Evolutionary conservation across 1,140 invertebrate species (phyloP), one percentile per base, ranked within the genome.

Genomic region (Hetaerina americana): DNA sequence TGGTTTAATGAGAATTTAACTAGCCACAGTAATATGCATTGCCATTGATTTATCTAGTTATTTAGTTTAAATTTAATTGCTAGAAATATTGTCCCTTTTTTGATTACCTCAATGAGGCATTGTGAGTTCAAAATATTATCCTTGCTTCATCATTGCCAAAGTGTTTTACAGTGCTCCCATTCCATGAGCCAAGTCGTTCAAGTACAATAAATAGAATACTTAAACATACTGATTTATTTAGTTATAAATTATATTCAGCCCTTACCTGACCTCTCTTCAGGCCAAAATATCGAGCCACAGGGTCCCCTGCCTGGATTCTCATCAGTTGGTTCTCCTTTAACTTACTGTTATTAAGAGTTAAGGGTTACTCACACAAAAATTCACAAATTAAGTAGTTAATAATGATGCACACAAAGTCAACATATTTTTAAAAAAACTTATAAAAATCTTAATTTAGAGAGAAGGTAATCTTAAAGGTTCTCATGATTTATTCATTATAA

Each of bases 291-390:
- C 98, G 85, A 0, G 97, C 93, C 12, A 99, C 96, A 15, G 98
- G 98, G 85, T 99, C 98, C 70, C 95, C 95, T 25, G 92, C 92
- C 84, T 99, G 98, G 81, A 99, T 99, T 79, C 97, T 89, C 91
- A 99, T 99, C 76, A 99, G 84, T 85, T 99, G 97, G 79, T 96
- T 98, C 81, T 99, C 98, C 83, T 99, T 99, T 29, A 99, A 82
- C 86, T 99, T 99, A 83, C 87, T 89, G 79, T 57, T 79, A 74
- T 74, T 72, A 72, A 27, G 27, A n/a, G 74, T 84, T 82, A 83
- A 83, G 79, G 76, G 80, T 82, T 78, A 75, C 70, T 72, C 73
- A 72, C 80, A 18, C 78, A 76, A 70, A 73, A 29, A 57, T 66
- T 24, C 25, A 68, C 49, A 74, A 3, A 0, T 67, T 27, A 70